Conservation (phyloP, 2,113 vertebrate genomes). For the Menidia beryllina region DNA sequence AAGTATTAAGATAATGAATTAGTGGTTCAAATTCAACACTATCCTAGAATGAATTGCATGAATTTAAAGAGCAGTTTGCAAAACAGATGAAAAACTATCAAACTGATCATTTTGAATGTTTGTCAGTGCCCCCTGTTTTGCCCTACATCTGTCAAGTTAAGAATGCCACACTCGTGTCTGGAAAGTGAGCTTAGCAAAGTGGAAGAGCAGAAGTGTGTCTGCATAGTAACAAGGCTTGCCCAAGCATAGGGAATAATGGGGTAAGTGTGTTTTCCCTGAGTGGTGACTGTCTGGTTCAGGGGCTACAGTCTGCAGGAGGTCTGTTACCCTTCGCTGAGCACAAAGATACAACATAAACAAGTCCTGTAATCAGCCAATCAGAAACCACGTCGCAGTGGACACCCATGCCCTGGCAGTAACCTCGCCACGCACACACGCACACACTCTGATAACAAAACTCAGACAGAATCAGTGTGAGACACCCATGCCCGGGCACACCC, state of each 20-base stretch:
- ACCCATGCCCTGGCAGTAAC: slow-evolving; percentile 63
- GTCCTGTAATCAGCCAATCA: slow-evolving; percentile 65
- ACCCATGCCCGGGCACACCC: slow-evolving; percentile 1
- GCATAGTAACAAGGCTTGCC: slow-evolving; percentile 62
- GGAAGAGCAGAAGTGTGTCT: slow-evolving; percentile 58
- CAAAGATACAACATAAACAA: slow-evolving; percentile 67
- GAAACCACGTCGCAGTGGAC: slow-evolving; percentile 32
- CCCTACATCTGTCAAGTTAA: slow-evolving; percentile 69
- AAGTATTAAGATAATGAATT: no score
- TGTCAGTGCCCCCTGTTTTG: slow-evolving; percentile 38
- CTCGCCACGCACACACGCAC: slow-evolving; percentile 33
- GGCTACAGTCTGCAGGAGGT: slow-evolving; percentile 68
- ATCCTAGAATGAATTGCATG: background rate
- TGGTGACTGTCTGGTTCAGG: slow-evolving; percentile 62
- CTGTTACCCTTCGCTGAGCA: slow-evolving; percentile 70
- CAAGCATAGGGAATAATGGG: slow-evolving; percentile 42
- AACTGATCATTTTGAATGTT: slow-evolving; percentile 27
- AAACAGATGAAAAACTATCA: slow-evolving; percentile 7
- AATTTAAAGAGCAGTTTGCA: background rate
- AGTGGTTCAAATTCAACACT: no score
- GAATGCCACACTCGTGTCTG: slow-evolving; percentile 31
- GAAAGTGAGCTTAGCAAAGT: slow-evolving; percentile 39
- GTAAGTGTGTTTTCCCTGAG: slow-evolving; percentile 3
- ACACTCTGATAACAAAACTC: slow-evolving; percentile 7
- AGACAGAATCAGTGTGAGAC: slow-evolving; percentile 9